Conservation (phyloP, 1,140 invertebrate species). For the Hypsibius dujardini region DNA sequence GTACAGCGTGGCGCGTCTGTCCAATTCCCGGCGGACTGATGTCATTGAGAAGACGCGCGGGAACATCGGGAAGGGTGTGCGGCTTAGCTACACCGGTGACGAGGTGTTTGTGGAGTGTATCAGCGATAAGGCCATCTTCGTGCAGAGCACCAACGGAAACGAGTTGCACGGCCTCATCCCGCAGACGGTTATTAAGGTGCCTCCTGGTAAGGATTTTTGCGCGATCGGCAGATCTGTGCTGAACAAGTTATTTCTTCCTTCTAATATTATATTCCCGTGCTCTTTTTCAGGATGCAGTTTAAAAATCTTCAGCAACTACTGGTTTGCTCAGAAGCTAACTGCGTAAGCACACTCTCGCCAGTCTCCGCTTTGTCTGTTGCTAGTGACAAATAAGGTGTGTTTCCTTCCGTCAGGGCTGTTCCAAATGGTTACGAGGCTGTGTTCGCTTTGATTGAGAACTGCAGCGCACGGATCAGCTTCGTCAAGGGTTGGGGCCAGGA, state of each 20-base stretch:
- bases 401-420: neutral
- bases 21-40: neutral
- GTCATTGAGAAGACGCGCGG: neutral
- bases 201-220: constrained; percentile 20
- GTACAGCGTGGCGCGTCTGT: neutral
- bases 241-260: constrained; percentile 11
- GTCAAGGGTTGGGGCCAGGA: constrained; percentile 9
- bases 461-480: constrained; percentile 1
- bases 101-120: constrained; percentile 36
- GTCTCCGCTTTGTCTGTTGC: too few relatives aligned
- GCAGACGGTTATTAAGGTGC: constrained; percentile 26
- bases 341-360: neutral
- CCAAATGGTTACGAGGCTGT: neutral
- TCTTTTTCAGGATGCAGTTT: constrained; percentile 30
- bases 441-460: neutral
- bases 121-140: constrained; percentile 32
- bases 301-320: constrained; percentile 36
- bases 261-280: constrained; percentile 17
- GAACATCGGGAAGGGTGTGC: neutral
- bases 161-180: constrained; percentile 30
- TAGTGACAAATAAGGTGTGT: neutral
- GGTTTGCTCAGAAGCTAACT: constrained; percentile 30
- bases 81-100: constrained; percentile 32
- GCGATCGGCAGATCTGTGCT: constrained; percentile 18
- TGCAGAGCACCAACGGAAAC: constrained; percentile 35